Conservation (phyloP, 2,797 vertebrate genomes). For the Protosalanx chinensis region DNA sequence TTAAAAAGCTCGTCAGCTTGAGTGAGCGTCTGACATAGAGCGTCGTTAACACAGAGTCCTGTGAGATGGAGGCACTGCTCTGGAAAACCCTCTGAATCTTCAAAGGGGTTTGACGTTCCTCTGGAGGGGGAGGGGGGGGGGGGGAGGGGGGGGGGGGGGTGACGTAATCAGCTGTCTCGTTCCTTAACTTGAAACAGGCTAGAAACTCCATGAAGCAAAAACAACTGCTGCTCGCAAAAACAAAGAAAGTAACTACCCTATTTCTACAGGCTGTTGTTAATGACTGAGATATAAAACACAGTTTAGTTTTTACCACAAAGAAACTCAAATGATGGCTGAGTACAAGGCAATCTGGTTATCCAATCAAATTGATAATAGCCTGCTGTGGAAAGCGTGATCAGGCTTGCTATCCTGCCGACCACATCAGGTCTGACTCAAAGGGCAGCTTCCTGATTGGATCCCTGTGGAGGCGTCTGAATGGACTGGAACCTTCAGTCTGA, state of each 20-base stretch:
- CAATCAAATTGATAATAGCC: background rate
- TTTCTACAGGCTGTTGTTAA: too few relatives aligned
- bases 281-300: background rate
- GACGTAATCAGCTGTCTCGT: slow-evolving; percentile 60
- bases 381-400: slow-evolving; percentile 22
- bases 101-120: slow-evolving; percentile 57
- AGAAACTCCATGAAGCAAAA: slow-evolving; percentile 18
- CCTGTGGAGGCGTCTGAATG: slow-evolving; percentile 13
- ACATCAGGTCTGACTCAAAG: slow-evolving; percentile 26
- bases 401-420: slow-evolving; percentile 30
- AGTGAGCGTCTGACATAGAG: slow-evolving; percentile 54
- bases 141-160: slow-evolving; percentile 45
- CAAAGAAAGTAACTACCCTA: background rate
- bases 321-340: background rate
- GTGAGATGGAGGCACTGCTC: slow-evolving; percentile 50
- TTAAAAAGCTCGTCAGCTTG: slow-evolving; percentile 61
- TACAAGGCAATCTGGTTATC: background rate
- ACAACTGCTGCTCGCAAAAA: slow-evolving; percentile 25
- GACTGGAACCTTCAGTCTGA: background rate
- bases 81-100: slow-evolving; percentile 54
- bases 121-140: slow-evolving; percentile 42
- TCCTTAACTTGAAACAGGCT: slow-evolving; percentile 41
- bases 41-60: slow-evolving; percentile 51
- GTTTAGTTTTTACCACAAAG: background rate
- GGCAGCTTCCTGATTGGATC: slow-evolving; percentile 15